These are phyloP conservation scores for Melanargia galathea DNA, from an alignment of 2,888 invertebrate species.

Conservation along the genomic window DNA sequence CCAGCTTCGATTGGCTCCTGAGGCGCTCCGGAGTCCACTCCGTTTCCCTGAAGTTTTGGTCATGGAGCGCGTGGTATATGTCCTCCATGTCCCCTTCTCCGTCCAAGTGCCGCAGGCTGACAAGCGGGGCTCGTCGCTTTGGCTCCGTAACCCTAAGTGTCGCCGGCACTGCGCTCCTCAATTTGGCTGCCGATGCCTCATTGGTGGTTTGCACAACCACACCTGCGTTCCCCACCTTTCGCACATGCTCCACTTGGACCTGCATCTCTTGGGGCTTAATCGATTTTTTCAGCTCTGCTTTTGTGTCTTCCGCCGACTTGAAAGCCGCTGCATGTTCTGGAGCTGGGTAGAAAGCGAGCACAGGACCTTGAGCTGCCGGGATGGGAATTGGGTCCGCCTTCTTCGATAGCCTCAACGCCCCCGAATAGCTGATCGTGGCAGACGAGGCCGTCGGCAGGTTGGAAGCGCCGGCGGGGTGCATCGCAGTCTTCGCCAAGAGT, in stretches of 20 bases:
- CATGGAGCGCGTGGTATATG: conserved; percentile 10
- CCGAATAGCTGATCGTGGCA: neutral
- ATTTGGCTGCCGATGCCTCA: neutral
- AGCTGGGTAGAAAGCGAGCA: neutral
- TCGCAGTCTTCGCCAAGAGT: neutral
- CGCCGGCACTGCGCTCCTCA: conserved; percentile 25
- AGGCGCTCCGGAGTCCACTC: neutral
- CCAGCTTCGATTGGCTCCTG: neutral
- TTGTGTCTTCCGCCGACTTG: neutral
- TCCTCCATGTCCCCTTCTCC: neutral
- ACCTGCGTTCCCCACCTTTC: conserved; percentile 35
- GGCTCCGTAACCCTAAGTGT: conserved; percentile 16
- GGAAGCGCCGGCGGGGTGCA: too few species aligned
- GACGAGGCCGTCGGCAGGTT: neutral
- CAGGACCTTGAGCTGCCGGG: neutral
- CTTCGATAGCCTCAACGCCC: neutral
- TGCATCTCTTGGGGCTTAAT: neutral
- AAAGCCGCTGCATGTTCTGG: neutral
- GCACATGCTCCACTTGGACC: neutral
- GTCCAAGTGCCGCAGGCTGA: neutral
- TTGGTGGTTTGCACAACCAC: conserved; percentile 32
- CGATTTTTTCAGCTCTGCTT: neutral
- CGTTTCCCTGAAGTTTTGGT: conserved; percentile 12
- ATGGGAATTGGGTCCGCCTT: neutral
- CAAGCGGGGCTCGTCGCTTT: conserved; percentile 6